Conservation (phyloP, 2,888 invertebrate species). For the Tridacna crocea region DNA sequence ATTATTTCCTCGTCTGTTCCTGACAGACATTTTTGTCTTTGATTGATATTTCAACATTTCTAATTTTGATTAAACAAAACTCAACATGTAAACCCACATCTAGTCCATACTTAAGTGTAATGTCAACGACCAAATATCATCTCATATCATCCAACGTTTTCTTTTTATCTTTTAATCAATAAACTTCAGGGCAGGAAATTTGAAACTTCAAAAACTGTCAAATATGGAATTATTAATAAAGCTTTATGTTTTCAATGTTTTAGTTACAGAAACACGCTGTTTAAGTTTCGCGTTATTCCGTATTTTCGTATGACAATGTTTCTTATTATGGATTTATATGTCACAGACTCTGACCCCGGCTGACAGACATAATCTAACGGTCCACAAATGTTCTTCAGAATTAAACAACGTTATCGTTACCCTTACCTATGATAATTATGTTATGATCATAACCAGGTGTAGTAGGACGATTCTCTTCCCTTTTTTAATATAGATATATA, state of each 20-base stretch:
- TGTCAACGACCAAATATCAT: slow-evolving; percentile 13
- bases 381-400: slow-evolving; percentile 54
- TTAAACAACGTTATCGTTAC: slow-evolving; percentile 54
- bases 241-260: slow-evolving; percentile 52
- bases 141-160: neutral
- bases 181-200: slow-evolving; percentile 60
- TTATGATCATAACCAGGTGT: too few relatives aligned
- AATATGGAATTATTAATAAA: slow-evolving; percentile 65
- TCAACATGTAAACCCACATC: neutral
- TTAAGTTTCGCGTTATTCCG: slow-evolving; percentile 46
- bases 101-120: slow-evolving; percentile 11
- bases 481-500: too few relatives aligned
- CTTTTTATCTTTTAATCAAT: slow-evolving; percentile 56
- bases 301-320: slow-evolving; percentile 55
- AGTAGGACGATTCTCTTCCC: too few relatives aligned
- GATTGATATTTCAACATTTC: slow-evolving; percentile 1
- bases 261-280: slow-evolving; percentile 58
- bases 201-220: slow-evolving; percentile 66
- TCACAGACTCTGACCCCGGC: slow-evolving; percentile 48
- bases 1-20: too few relatives aligned
- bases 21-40: neutral
- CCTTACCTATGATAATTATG: too few relatives aligned
- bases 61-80: slow-evolving; percentile 22
- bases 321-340: slow-evolving; percentile 46
- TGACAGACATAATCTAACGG: slow-evolving; percentile 52